Evolutionary conservation across 2,888 invertebrate genomes (phyloP).

Genomic region (Clepsis dumicolana): DNA sequence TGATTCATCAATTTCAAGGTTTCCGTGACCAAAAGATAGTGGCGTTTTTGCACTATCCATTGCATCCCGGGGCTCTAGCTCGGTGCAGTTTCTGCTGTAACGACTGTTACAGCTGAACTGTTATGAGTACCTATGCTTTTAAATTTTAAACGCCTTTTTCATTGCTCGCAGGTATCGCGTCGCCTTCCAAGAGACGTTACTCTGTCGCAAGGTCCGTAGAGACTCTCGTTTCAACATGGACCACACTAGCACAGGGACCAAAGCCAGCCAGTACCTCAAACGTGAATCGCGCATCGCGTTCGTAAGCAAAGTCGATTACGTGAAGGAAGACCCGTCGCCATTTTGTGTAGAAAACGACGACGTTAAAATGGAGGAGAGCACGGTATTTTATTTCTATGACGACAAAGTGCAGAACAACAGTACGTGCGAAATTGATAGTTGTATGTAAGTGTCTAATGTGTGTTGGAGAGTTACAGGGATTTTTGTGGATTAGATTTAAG

Average conservation of each 20-base stretch:
- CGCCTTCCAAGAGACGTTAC: slow-evolving; percentile 91
- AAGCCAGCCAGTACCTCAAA: slow-evolving; percentile 56
- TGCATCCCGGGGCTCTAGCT: too few relatives aligned
- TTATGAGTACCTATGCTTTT: too few relatives aligned
- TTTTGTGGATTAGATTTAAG: neutral
- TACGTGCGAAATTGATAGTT: slow-evolving; percentile 29
- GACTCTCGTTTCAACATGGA: slow-evolving; percentile 80
- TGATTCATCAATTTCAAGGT: too few relatives aligned
- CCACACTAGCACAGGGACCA: slow-evolving; percentile 73
- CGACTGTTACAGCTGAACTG: too few relatives aligned
- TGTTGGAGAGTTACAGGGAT: slow-evolving; percentile 16
- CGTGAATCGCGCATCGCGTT: slow-evolving; percentile 67
- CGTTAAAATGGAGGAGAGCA: slow-evolving; percentile 48
- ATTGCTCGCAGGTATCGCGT: slow-evolving; percentile 87
- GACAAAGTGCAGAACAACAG: slow-evolving; percentile 46
- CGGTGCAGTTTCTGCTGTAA: too few relatives aligned
- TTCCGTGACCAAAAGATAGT: too few relatives aligned
- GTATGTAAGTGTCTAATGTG: slow-evolving; percentile 18
- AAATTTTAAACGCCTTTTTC: neutral
- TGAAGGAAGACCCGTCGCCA: slow-evolving; percentile 68
- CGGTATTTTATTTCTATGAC: slow-evolving; percentile 56
- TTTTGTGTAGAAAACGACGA: slow-evolving; percentile 58
- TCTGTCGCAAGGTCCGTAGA: slow-evolving; percentile 80
- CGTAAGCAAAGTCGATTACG: slow-evolving; percentile 69
- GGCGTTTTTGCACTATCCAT: too few relatives aligned